Evolutionary conservation across 2,113 vertebrate species (phyloP).

Genomic region (Microtus richardsoni): DNA sequence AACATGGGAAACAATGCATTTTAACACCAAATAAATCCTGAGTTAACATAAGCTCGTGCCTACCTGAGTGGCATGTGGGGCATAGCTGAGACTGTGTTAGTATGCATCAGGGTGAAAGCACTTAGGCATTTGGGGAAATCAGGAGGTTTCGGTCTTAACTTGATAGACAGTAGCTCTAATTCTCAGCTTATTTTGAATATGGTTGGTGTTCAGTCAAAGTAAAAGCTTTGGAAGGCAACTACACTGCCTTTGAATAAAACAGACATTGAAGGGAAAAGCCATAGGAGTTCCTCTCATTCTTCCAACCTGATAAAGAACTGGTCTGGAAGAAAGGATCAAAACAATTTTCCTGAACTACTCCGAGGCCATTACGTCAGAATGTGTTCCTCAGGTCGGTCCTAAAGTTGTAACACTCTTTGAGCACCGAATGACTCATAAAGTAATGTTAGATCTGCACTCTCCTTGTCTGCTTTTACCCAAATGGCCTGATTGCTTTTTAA

Average conservation of each 20-base stretch:
- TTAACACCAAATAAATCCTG: neutral
- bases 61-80: neutral
- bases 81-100: neutral
- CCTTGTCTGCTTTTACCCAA: slow-evolving; percentile 68
- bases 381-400: slow-evolving; percentile 35
- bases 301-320: neutral
- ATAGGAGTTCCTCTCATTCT: neutral
- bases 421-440: slow-evolving; percentile 28
- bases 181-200: slow-evolving; percentile 18
- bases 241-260: slow-evolving; percentile 32
- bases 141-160: neutral
- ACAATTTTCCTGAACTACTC: slow-evolving; percentile 21
- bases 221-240: neutral
- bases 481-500: slow-evolving; percentile 71
- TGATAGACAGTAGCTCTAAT: neutral
- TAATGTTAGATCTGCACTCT: slow-evolving; percentile 63
- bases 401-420: slow-evolving; percentile 12
- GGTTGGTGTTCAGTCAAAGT: slow-evolving; percentile 14
- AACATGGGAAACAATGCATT: neutral
- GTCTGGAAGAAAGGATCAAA: neutral
- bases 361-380: slow-evolving; percentile 49
- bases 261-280: neutral
- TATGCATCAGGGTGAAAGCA: neutral
- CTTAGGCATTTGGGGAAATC: neutral
- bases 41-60: neutral